Evolutionary conservation across 2,888 invertebrate species (phyloP), one percentile per base, ranked within the genome.

Genomic region (Drosophila atroscutellata): DNA sequence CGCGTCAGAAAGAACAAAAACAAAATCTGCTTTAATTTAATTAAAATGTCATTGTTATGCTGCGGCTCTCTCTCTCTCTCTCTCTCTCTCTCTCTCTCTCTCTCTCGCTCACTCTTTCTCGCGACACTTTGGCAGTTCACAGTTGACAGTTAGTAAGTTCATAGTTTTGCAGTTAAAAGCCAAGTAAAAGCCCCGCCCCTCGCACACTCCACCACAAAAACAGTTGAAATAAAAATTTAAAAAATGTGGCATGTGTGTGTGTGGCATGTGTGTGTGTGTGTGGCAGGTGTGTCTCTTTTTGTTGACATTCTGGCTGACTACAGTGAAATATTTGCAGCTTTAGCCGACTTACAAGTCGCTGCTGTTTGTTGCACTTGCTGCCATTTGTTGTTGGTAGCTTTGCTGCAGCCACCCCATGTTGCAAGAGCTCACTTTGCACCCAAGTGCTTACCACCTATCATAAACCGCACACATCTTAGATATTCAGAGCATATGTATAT

Each of bases 41-140:
- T 80, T 82, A 80, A 80, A 75, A 82, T 82, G 68, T 72, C 72
- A 75, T 79, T 82, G 72, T 64, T 75, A 72, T 69, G n/a, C 20
- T 26, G 45, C 32, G 20, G 8, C 18, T 20, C 18, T 3, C 24
- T 15, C 24, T 6, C n/a, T 5, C 51, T 52, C 15, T 9, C 13
- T 11, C 18, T 13, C 30, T 3, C 50, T 30, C n/a, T 13, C 30
- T n/a, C n/a, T n/a, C 6, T 13, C 20, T 8, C 20, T 20, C 1
- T 9, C 20, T 13, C 18, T n/a, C 30, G 11, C 5, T 18, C 5
- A 8, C 8, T 7, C 15, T 20, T 13, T 8, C 20, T 32, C 1
- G 2, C 7, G 2, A 49, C 51, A 62, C 51, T 50, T 58, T 61
- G 67, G 2, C 58, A 47, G 66, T 60, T 59, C 36, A 28, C 39